Evolutionary conservation across 2,797 vertebrate species (phyloP).

Genomic region (Siniperca scherzeri): DNA sequence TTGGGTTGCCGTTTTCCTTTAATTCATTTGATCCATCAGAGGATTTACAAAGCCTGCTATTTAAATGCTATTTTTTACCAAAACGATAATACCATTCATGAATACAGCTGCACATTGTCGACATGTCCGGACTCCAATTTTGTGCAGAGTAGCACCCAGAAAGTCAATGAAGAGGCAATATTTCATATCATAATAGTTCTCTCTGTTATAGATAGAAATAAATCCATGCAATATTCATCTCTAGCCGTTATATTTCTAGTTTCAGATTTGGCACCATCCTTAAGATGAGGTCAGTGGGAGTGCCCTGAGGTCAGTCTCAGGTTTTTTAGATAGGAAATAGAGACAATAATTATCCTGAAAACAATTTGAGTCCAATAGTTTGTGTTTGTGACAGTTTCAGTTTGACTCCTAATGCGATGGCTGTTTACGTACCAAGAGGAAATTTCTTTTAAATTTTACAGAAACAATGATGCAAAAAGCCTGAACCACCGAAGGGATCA

Average conservation of each 20-base stretch:
- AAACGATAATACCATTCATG: slow-evolving; percentile 79
- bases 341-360: slow-evolving; percentile 54
- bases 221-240: slow-evolving; percentile 85
- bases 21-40: slow-evolving; percentile 80
- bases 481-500: slow-evolving; percentile 75
- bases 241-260: slow-evolving; percentile 69
- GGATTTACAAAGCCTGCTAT: slow-evolving; percentile 85
- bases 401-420: slow-evolving; percentile 61
- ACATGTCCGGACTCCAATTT: slow-evolving; percentile 72
- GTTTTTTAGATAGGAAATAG: slow-evolving; percentile 58
- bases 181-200: slow-evolving; percentile 78
- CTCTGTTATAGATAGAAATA: slow-evolving; percentile 81
- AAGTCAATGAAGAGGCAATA: slow-evolving; percentile 78
- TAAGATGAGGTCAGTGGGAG: slow-evolving; percentile 71
- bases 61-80: slow-evolving; percentile 74
- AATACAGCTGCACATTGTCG: slow-evolving; percentile 81
- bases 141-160: slow-evolving; percentile 83
- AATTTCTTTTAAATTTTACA: slow-evolving; percentile 55
- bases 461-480: slow-evolving; percentile 73
- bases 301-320: slow-evolving; percentile 64
- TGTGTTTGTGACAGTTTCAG: slow-evolving; percentile 49
- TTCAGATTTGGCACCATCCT: slow-evolving; percentile 82
- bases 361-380: slow-evolving; percentile 60
- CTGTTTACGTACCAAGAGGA: slow-evolving; percentile 76
- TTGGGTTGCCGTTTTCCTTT: slow-evolving; percentile 80